Conservation (phyloP, 2,888 invertebrate species). For the Lacanobia wlatinum region DNA sequence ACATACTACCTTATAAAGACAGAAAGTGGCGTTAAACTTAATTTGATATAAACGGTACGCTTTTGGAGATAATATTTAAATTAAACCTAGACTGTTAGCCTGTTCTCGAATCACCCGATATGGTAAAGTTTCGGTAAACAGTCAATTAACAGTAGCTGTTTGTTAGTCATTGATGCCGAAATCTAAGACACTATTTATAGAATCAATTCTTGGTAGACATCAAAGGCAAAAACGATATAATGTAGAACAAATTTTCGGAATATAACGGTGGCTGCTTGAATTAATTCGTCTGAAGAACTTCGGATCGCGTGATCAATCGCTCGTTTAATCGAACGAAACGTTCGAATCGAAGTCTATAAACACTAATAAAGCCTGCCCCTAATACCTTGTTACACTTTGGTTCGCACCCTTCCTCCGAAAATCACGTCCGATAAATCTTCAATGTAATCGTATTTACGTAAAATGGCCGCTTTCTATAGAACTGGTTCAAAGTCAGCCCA, state of each 20-base stretch:
- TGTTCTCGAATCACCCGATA: constrained; percentile 11
- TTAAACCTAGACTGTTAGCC: constrained; percentile 20
- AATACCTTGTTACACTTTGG: constrained; percentile 31
- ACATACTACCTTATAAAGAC: constrained; percentile 34
- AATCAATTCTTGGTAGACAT: constrained; percentile 11
- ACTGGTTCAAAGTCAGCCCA: constrained; percentile 31
- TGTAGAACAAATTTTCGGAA: not conserved
- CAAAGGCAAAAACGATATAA: not conserved
- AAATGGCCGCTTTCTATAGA: constrained; percentile 41
- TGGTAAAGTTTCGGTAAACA: constrained; percentile 37
- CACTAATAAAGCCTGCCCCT: constrained; percentile 17
- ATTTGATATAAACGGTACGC: constrained; percentile 27
- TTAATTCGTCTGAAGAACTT: constrained; percentile 3
- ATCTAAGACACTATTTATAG: constrained; percentile 2
- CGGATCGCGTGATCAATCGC: constrained; percentile 23
- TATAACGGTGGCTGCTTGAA: constrained; percentile 3
- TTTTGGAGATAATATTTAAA: constrained; percentile 30
- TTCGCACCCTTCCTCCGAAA: constrained; percentile 30
- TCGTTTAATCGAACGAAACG: constrained; percentile 8
- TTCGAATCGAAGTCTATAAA: constrained; percentile 23
- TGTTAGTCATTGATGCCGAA: constrained; percentile 9
- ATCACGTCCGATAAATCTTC: constrained; percentile 49
- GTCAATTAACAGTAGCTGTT: constrained; percentile 33
- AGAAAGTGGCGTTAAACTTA: constrained; percentile 22
- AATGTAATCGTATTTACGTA: constrained; percentile 44